phyloP scores from a whole-genome alignment of 1,140 invertebrate species.

The Eumaeus atala region DNA sequence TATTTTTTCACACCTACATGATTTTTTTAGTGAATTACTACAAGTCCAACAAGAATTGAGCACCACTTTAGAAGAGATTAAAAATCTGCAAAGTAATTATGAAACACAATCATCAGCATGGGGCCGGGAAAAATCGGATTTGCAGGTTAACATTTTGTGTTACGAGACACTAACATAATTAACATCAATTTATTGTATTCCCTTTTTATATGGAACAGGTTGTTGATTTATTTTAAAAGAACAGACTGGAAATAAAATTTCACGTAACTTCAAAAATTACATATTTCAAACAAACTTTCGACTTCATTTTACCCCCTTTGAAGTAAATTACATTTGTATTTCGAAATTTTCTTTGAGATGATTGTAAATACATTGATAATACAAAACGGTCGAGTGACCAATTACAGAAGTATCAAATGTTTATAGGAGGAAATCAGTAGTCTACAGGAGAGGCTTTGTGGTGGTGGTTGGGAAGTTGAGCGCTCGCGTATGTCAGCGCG shows the following conservation, averaged over 20 bases:
- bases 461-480: slow-evolving; percentile 77
- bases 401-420: too few relatives aligned
- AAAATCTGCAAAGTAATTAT: slow-evolving; percentile 79
- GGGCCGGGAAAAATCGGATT: slow-evolving; percentile 82
- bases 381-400: too few relatives aligned
- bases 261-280: background rate
- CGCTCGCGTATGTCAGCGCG: slow-evolving; percentile 79
- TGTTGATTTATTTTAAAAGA: too few relatives aligned
- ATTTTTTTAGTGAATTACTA: slow-evolving; percentile 51
- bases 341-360: too few relatives aligned
- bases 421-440: slow-evolving; percentile 79
- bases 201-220: too few relatives aligned
- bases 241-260: too few relatives aligned
- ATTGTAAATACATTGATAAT: too few relatives aligned
- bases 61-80: slow-evolving; percentile 78
- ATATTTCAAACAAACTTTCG: background rate
- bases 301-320: background rate
- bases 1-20: slow-evolving; percentile 6
- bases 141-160: slow-evolving; percentile 75
- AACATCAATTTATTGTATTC: background rate
- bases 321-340: too few relatives aligned
- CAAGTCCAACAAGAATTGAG: slow-evolving; percentile 75
- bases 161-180: too few relatives aligned
- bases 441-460: slow-evolving; percentile 77
- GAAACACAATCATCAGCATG: slow-evolving; percentile 81